Evolutionary conservation across 2,113 vertebrate genomes (phyloP), one percentile per base, ranked within the genome.

Genomic region (Chaetodon trifascialis): DNA sequence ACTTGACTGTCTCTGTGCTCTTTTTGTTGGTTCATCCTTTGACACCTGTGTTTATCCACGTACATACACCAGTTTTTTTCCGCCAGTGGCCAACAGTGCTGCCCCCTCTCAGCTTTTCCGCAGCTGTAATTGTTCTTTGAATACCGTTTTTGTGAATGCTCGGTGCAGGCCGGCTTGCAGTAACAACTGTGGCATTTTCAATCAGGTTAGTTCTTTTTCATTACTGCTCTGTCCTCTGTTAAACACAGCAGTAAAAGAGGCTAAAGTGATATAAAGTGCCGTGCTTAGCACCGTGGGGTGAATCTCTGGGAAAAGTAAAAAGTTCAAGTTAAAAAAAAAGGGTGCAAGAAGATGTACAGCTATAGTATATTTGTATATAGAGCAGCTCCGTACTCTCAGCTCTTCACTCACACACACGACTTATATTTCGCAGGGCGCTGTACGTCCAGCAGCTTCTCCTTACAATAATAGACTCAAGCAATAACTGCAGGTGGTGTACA

Each of bases 401-500:
- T 36, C 21, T 44, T 7, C 9, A 19, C 44, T 12, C n/a, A 59
- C 30, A n/a, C 36, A 58, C 58, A 73, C 25, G 64, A 17, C 11
- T 46, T 21, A 36, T n/a, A 65, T 63, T 44, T 73, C 73, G 15
- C 51, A 80, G 58, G 21, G 12, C 55, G 14, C 64, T 51, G 69
- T 74, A 58, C 68, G 68, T 75, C n/a, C 7, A 72, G 76, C 66
- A 68, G 36, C 49, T 81, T 86, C 76, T 78, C 40, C 62, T 83
- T 64, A 83, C 89, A 91, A 89, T 91, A 91, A 91, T 73, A 89
- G 83, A 85, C 81, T 72, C 44, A 21, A 73, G 83, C 88, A 91
- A 91, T 88, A 93, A 90, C 88, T 88, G 81, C 83, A 82, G 79
- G 79, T 81, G 85, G 85, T 89, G 86, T 85, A 84, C 79, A 69